Evolutionary conservation across 2,113 vertebrate species (phyloP), one percentile per base, ranked within the genome.

Genomic region (Neotoma lepida): DNA sequence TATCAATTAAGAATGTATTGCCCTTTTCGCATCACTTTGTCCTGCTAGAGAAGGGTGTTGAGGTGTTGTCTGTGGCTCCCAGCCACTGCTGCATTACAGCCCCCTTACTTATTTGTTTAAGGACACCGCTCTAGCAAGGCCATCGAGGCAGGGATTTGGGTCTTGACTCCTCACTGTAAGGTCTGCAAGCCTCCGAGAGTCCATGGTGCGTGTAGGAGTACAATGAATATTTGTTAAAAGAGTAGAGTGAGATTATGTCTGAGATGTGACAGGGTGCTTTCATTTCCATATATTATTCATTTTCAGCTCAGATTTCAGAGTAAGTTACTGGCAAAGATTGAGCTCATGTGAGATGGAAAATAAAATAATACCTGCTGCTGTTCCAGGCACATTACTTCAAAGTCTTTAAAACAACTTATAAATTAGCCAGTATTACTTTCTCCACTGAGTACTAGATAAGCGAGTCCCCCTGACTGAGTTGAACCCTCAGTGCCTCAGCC

Each of bases 241-340:
- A 86, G 35, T 51, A 73, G 56, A 90, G 78, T 66, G 51, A 86
- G 63, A 66, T 78, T 63, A 81, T 70, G 82, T 80, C 71, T 82
- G 63, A 77, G 39, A 90, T 87, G 22, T 63, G 68, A 58, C 22
- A 77, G 58, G 68, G 74, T 39, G n/a, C 76, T 92, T 76, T 41
- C 44, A 14, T 68, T 61, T 93, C 51, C n/a, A 61, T 93, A 24
- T 44, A 76, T 91, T 80, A 71, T 58, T 89, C 68, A 86, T 90
- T 95, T 94, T 94, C 49, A 81, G 86, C 64, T 95, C 39, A 74
- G 54, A 77, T 64, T 77, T 82, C 44, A 91, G 81, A 78, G 73
- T 94, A 35, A 86, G 20, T 85, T 44, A 58, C 41, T 89, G 86
- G 77, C 41, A 89, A 24, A 85, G 64, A 22, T 4, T 28, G 66